Evolutionary conservation across 2,113 vertebrate species (phyloP).

Genomic region (Cololabis saira): DNA sequence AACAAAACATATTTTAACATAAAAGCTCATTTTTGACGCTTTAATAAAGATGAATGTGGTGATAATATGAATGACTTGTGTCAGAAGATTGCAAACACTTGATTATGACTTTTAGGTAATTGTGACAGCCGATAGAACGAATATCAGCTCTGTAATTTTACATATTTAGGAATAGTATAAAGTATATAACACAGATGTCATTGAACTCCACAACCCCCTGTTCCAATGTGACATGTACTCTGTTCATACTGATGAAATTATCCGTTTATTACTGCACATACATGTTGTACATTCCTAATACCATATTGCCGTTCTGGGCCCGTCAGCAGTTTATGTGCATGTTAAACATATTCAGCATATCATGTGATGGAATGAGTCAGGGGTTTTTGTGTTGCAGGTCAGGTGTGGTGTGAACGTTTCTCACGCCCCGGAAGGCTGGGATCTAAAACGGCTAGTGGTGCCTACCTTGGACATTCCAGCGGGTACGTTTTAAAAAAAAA

Average conservation of each 20-base stretch:
- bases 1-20: no score
- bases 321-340: conserved; percentile 34
- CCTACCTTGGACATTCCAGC: conserved; percentile 41
- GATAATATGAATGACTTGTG: no score
- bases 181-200: no score
- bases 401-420: conserved; percentile 52
- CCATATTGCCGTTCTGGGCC: neutral
- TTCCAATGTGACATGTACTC: neutral
- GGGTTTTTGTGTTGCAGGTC: conserved; percentile 59
- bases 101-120: no score
- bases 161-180: no score
- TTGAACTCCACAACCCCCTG: neutral
- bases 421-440: conserved; percentile 30
- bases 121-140: no score
- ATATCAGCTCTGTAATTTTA: no score
- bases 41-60: no score
- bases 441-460: conserved; percentile 21
- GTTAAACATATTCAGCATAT: conserved; percentile 8
- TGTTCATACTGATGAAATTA: neutral
- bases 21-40: no score
- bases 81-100: no score
- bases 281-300: neutral
- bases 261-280: neutral
- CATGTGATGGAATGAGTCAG: conserved; percentile 24
- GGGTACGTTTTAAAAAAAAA: conserved; percentile 52